Base-by-base conservation (phyloP, 2,888 invertebrate species). In the Eurytoma adleriae region DNA sequence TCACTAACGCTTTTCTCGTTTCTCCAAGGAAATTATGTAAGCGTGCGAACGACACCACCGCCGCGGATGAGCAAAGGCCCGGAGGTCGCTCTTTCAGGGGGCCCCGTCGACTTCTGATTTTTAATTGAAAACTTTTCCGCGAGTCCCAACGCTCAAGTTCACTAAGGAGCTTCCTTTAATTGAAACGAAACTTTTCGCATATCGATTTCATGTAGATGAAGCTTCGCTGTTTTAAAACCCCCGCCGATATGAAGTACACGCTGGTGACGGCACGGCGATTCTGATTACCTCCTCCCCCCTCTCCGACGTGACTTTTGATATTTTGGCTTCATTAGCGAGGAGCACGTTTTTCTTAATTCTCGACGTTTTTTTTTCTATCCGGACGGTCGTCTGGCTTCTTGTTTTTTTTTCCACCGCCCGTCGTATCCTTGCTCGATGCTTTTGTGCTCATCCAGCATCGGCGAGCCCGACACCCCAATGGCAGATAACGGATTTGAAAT, bases 301-400 rank as follows among this genome's bases (percentile, higher is more conserved):
- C 61, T n/a, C n/a, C 40, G 48, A 5, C 64, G 30, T n/a, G 30
- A n/a, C 40, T n/a, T 57, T 78, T 72, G 78, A 73, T 62, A 20
- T 61, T 75, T 70, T 79, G 79, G 71, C 75, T n/a, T 79, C 75
- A 56, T 79, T 79, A 79, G 75, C 59, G 18, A 30, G 59, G 20
- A 56, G 24, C 75, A 79, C 79, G 79, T 79, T 61, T 13, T 66
- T 24, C 16, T 66, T 54, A 59, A 40, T 62, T 62, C n/a, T 30
- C 30, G 27, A 3, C 40, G 40, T 30, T 62, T 20, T 3, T 74
- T 56, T 66, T 10, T 7, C 10, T 13, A 16, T 71, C 27, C 27
- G 50, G 27, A 20, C 30, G 50, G 40, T 40, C 40, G 40, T 10
- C 10, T 40, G 1, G 18, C 13, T 64, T 64, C 56, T 54, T 24